Evolutionary conservation across 1,140 invertebrate species (phyloP).

Genomic region (Panulirus ornatus): DNA sequence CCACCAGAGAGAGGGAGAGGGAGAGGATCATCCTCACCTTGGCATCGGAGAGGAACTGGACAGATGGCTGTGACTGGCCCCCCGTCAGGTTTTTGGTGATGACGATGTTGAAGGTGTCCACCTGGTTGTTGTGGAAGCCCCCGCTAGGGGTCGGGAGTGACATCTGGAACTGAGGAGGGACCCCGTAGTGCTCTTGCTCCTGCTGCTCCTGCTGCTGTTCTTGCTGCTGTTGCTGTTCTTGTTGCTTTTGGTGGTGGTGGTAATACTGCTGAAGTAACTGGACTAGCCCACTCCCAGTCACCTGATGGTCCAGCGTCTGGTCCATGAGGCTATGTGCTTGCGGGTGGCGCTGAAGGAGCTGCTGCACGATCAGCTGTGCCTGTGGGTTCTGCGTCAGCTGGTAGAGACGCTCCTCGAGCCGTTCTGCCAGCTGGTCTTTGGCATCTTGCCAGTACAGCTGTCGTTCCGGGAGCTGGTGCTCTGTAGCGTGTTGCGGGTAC

Average conservation of each 20-base stretch:
- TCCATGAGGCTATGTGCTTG: constrained; percentile 25
- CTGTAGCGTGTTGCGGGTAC: no score
- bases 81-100: constrained; percentile 65
- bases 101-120: constrained; percentile 66
- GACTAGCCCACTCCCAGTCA: not conserved
- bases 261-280: constrained; percentile 12
- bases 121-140: not conserved
- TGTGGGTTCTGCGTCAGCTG: constrained; percentile 36
- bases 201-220: not conserved
- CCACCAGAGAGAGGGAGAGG: no score
- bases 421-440: constrained; percentile 2
- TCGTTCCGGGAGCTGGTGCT: not conserved
- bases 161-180: not conserved
- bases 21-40: no score
- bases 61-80: constrained; percentile 37
- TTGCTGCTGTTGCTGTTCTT: not conserved
- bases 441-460: no score
- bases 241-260: not conserved
- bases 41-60: constrained; percentile 48
- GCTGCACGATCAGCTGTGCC: not conserved
- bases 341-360: constrained; percentile 6
- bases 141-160: not conserved
- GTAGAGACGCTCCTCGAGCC: constrained; percentile 28
- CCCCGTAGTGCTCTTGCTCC: not conserved
- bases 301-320: not conserved